phyloP scores from a whole-genome alignment of 2,113 vertebrate genomes.

The Crotalus horridus region DNA sequence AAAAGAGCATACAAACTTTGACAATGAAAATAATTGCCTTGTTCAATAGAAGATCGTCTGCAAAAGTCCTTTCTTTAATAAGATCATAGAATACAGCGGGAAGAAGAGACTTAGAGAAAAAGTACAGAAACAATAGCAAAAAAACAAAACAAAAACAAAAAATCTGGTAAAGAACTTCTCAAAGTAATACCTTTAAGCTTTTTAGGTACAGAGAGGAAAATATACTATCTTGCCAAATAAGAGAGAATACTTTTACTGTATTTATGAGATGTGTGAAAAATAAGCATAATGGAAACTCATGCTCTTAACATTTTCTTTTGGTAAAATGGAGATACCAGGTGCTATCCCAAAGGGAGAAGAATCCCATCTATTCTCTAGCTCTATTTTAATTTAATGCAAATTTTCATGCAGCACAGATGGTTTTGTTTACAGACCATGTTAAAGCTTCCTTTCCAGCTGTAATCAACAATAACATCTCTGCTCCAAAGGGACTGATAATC shows the following conservation, averaged over 20 bases:
- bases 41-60: background rate
- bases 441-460: conserved; percentile 19
- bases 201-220: background rate
- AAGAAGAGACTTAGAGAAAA: background rate
- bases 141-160: background rate
- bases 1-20: background rate
- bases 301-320: background rate
- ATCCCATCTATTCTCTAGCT: background rate
- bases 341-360: background rate
- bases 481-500: conserved; percentile 15
- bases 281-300: background rate
- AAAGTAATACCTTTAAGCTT: background rate
- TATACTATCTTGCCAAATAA: background rate
- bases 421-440: conserved; percentile 20
- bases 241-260: background rate
- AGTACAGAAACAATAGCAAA: background rate
- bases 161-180: background rate
- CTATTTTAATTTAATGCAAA: conserved; percentile 14
- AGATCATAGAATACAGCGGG: background rate
- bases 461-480: conserved; percentile 21
- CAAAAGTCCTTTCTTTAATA: background rate
- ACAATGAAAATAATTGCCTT: background rate
- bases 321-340: background rate
- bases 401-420: conserved; percentile 14
- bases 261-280: background rate